Evolutionary conservation across 2,888 invertebrate species (phyloP).

Genomic region (Phalera bucephala): DNA sequence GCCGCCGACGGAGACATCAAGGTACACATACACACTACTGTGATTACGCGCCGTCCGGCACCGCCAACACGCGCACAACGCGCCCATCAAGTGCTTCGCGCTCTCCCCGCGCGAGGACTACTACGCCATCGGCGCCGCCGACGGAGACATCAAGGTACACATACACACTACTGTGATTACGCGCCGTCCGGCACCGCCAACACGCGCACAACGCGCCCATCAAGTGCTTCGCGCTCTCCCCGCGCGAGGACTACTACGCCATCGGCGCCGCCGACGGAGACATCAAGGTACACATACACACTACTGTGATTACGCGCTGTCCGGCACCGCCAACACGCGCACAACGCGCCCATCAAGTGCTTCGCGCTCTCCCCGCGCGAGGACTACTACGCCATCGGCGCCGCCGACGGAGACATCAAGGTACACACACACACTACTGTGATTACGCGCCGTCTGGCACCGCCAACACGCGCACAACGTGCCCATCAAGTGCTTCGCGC

Average conservation of each 20-base stretch:
- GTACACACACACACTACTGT: conserved; percentile 79
- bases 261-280: conserved; percentile 97
- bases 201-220: conserved; percentile 97
- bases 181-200: conserved; percentile 90
- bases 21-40: conserved; percentile 82
- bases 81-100: conserved; percentile 96
- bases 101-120: conserved; percentile 97
- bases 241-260: conserved; percentile 97
- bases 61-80: conserved; percentile 97
- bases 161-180: too few relatives aligned
- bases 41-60: conserved; percentile 90
- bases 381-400: conserved; percentile 98
- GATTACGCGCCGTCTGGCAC: conserved; percentile 90
- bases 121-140: conserved; percentile 97
- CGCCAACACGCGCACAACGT: conserved; percentile 97
- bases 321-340: conserved; percentile 92
- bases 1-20: conserved; percentile 96
- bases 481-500: conserved; percentile 96
- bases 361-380: conserved; percentile 97
- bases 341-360: conserved; percentile 97
- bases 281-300: conserved; percentile 88
- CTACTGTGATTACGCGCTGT: too few relatives aligned
- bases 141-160: conserved; percentile 95
- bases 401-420: conserved; percentile 96
- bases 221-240: conserved; percentile 97